Evolutionary conservation across 2,888 invertebrate genomes (phyloP).

Genomic region (Zeuzera pyrina): DNA sequence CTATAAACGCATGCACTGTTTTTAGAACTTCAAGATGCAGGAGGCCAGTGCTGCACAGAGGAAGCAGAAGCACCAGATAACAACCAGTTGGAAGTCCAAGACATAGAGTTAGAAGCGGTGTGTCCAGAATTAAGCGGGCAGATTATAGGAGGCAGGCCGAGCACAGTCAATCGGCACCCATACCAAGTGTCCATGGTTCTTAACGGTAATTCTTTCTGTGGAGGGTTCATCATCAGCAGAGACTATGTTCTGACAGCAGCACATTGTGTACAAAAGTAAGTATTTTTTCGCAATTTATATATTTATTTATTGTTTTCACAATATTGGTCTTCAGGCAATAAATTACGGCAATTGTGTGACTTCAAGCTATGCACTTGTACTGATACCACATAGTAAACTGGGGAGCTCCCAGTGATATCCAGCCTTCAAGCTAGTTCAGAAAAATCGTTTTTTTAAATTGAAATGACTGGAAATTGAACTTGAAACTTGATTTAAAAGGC

Average conservation of each 20-base stretch:
- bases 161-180: conserved; percentile 52
- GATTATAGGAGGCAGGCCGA: conserved; percentile 57
- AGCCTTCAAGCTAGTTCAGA: too few relatives aligned
- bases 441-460: too few relatives aligned
- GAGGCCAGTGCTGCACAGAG: conserved; percentile 29
- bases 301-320: too few relatives aligned
- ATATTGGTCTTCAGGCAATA: too few relatives aligned
- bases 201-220: conserved; percentile 63
- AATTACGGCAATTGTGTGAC: too few relatives aligned
- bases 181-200: conserved; percentile 61
- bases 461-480: too few relatives aligned
- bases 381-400: too few relatives aligned
- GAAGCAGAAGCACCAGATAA: conserved; percentile 16
- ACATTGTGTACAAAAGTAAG: conserved; percentile 64
- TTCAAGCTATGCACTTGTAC: too few relatives aligned
- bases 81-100: conserved; percentile 24
- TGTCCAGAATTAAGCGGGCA: conserved; percentile 61
- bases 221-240: conserved; percentile 58
- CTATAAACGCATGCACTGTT: too few relatives aligned
- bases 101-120: conserved; percentile 37
- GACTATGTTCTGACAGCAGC: conserved; percentile 59
- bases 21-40: conserved; percentile 52
- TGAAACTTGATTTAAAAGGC: too few relatives aligned
- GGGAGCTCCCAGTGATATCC: too few relatives aligned
- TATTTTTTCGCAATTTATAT: conserved; percentile 7